phyloP scores from a whole-genome alignment of 2,888 invertebrate genomes.

The Chymomyza amoena region DNA sequence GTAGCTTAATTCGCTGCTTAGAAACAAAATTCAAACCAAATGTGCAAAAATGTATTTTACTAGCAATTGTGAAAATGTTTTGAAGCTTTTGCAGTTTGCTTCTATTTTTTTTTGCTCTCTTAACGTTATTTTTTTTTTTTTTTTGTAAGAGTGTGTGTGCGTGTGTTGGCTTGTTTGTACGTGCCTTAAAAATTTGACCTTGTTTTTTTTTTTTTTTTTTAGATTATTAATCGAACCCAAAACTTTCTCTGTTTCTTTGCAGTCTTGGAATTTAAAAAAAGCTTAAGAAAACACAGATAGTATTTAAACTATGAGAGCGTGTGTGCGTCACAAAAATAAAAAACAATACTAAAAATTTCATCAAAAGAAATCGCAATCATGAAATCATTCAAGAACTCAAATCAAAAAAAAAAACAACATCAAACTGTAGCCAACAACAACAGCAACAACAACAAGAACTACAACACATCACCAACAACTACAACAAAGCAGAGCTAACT shows the following conservation, averaged over 20 bases:
- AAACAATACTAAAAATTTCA: not conserved
- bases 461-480: constrained; percentile 14
- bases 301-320: not conserved
- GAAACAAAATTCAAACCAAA: too few species aligned
- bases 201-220: constrained; percentile 1
- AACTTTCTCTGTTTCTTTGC: constrained; percentile 53
- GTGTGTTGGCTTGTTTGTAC: not conserved
- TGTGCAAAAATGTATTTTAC: too few species aligned
- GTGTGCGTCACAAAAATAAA: not conserved
- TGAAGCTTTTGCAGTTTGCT: too few species aligned
- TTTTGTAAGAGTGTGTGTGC: too few species aligned
- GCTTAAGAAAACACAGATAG: constrained; percentile 2
- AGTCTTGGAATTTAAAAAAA: constrained; percentile 72
- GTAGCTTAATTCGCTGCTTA: too few species aligned
- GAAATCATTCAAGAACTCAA: constrained; percentile 16
- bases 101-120: too few species aligned
- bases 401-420: constrained; percentile 13
- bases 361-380: constrained; percentile 1
- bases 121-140: too few species aligned
- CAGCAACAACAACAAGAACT: constrained; percentile 19
- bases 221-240: constrained; percentile 4
- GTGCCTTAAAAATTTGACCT: not conserved
- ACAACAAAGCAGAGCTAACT: constrained; percentile 15
- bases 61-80: too few species aligned
- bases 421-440: constrained; percentile 18